Evolutionary conservation across 2,113 vertebrate species (phyloP).

Genomic region (Mohoua ochrocephala): DNA sequence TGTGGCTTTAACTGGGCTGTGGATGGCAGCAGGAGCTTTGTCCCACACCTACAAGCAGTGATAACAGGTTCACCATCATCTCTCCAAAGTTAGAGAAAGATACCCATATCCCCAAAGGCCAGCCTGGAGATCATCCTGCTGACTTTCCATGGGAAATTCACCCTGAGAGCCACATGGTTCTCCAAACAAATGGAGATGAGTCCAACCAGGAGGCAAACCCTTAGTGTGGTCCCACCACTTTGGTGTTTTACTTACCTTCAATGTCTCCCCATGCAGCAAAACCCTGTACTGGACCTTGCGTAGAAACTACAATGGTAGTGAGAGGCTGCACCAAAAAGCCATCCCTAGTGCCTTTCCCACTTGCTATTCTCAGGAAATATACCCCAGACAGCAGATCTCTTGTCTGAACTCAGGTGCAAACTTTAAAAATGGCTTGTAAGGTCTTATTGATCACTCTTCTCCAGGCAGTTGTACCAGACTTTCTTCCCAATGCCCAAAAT

Average conservation of each 20-base stretch:
- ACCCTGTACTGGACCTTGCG: background rate
- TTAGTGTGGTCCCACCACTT: background rate
- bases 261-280: fast-evolving
- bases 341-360: background rate
- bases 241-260: background rate
- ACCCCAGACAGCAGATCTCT: background rate
- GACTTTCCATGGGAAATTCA: background rate
- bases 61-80: background rate
- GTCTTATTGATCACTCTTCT: background rate
- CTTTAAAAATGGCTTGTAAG: background rate
- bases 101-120: background rate
- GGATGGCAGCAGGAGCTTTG: background rate
- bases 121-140: background rate
- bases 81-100: slow-evolving; percentile 23
- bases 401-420: background rate
- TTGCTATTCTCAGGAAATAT: background rate
- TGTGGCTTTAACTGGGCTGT: background rate
- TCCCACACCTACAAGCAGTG: background rate
- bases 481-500: slow-evolving; percentile 51
- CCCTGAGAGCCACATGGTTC: background rate
- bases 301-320: no score
- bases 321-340: background rate
- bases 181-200: background rate
- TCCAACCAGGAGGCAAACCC: background rate
- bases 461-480: background rate